phyloP scores from a whole-genome alignment of 2,888 invertebrate genomes.

The Danaus chrysippus region DNA sequence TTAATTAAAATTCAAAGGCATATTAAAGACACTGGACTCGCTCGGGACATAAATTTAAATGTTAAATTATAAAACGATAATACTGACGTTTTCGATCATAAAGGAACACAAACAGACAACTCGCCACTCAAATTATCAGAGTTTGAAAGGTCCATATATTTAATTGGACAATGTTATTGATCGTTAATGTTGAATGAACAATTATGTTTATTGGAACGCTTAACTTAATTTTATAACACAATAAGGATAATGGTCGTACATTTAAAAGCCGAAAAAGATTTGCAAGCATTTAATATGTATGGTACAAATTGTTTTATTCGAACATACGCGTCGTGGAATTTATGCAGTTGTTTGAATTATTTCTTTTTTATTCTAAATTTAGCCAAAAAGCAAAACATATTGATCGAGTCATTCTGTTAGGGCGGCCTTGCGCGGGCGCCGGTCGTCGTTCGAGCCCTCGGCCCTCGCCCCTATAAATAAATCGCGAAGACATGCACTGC shows the following conservation, averaged over 20 bases:
- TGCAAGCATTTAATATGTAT: too few species aligned
- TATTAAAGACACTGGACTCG: conserved; percentile 14
- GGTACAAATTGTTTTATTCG: too few species aligned
- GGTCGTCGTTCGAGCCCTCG: conserved; percentile 38
- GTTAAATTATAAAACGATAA: conserved; percentile 19
- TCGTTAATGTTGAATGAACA: not conserved
- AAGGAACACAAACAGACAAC: conserved; percentile 7
- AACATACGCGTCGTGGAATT: too few species aligned
- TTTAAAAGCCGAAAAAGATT: too few species aligned
- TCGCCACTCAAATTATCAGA: not conserved
- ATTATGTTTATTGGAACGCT: conserved; percentile 1
- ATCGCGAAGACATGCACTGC: conserved; percentile 60
- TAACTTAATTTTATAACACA: conserved; percentile 3
- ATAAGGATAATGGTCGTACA: not conserved
- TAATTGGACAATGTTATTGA: conserved; percentile 6
- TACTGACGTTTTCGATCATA: conserved; percentile 17
- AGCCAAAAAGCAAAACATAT: conserved; percentile 12
- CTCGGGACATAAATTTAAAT: conserved; percentile 18
- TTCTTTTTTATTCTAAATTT: conserved; percentile 8
- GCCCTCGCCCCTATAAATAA: conserved; percentile 63
- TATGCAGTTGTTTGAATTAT: not conserved
- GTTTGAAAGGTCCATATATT: conserved; percentile 6
- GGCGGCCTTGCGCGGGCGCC: conserved; percentile 37
- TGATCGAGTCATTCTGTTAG: conserved; percentile 16
- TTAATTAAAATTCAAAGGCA: conserved; percentile 18